Evolutionary conservation across 2,797 vertebrate genomes (phyloP).

Genomic region (Mus caroli): DNA sequence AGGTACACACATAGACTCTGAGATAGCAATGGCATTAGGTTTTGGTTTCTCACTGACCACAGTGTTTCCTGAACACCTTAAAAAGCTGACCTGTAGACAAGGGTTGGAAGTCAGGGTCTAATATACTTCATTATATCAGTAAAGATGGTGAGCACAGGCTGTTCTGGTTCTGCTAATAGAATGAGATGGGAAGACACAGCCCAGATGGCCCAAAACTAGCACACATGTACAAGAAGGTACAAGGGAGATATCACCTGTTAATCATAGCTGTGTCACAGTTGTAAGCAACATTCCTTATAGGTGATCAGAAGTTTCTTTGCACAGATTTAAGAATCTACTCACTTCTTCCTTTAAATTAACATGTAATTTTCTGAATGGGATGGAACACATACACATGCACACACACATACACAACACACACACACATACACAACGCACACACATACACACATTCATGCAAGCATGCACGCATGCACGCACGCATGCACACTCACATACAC

Average conservation of each 20-base stretch:
- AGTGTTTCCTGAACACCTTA: neutral
- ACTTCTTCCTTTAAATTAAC: neutral
- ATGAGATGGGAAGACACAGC: neutral
- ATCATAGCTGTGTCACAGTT: neutral
- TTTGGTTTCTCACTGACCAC: neutral
- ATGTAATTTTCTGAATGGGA: neutral
- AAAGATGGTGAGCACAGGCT: neutral
- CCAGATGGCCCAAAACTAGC: neutral
- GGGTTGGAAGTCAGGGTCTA: neutral
- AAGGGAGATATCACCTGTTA: neutral
- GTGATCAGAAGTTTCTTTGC: neutral
- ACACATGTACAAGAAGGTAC: neutral
- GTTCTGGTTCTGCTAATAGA: neutral
- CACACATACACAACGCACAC: neutral
- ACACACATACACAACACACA: neutral
- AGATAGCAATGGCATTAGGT: neutral
- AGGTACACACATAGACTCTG: neutral
- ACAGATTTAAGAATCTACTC: neutral
- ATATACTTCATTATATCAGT: neutral
- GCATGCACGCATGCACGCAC: neutral
- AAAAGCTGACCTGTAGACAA: neutral
- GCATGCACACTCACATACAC: no score
- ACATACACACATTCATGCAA: no score
- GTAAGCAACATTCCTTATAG: neutral
- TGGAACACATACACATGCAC: neutral